Evolutionary conservation across 2,888 invertebrate species (phyloP).

Genomic region (Pachydiplax longipennis): DNA sequence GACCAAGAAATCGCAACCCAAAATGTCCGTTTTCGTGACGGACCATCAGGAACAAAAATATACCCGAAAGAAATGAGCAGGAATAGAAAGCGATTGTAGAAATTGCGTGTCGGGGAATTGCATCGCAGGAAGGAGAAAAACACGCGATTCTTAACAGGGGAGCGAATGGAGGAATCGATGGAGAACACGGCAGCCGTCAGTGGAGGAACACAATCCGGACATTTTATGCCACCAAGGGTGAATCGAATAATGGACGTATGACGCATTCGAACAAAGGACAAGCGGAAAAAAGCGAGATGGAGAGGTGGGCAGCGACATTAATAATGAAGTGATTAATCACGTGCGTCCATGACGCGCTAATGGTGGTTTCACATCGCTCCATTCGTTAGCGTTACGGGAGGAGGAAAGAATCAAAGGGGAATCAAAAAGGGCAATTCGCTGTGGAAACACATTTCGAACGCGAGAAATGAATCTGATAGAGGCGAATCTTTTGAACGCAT

Average conservation of each 20-base stretch:
- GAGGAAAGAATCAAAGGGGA: constrained; percentile 12
- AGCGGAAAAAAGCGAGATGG: neutral
- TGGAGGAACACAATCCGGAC: neutral
- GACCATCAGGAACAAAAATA: neutral
- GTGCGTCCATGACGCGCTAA: constrained; percentile 22
- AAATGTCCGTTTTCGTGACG: too few species aligned
- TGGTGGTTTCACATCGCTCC: constrained; percentile 40
- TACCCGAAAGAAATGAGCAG: neutral
- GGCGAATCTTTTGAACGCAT: neutral
- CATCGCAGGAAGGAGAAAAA: neutral
- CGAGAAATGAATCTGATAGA: neutral
- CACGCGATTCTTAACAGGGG: neutral
- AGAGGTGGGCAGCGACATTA: neutral
- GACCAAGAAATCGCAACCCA: too few species aligned
- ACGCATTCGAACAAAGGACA: neutral
- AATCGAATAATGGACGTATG: constrained; percentile 29
- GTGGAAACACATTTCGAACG: neutral
- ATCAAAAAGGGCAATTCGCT: neutral
- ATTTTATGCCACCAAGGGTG: neutral
- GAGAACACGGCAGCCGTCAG: neutral
- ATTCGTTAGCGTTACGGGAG: constrained; percentile 28
- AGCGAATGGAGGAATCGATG: too few species aligned
- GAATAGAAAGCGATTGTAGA: neutral
- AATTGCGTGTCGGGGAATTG: neutral
- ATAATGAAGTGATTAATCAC: constrained; percentile 45